These are phyloP conservation scores for Phylloscopus trochilus DNA, from an alignment of 2,113 vertebrate genomes.

Conservation along the genomic window DNA sequence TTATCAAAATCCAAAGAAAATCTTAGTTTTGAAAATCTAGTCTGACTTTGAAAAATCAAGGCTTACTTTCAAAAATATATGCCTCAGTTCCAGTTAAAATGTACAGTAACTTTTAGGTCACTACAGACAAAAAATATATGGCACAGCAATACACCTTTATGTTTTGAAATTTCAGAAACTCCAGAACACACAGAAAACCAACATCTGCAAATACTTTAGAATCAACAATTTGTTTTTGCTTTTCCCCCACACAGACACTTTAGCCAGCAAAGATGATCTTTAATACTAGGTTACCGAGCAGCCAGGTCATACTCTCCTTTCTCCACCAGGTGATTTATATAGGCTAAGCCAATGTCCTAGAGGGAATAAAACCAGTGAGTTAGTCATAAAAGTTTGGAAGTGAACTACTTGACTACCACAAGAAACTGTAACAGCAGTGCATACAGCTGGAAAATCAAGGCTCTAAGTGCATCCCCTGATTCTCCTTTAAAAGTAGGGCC, in stretches of 20 bases:
- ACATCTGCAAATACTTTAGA: neutral
- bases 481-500: neutral
- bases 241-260: neutral
- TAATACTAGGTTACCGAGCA: slow-evolving; percentile 81
- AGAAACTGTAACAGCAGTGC: neutral
- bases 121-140: neutral
- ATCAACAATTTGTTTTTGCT: neutral
- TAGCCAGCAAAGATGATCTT: neutral
- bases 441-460: neutral
- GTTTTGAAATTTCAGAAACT: neutral
- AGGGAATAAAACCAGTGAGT: neutral
- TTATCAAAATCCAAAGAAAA: neutral
- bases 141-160: neutral
- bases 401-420: neutral
- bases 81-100: neutral
- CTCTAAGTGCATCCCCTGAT: neutral
- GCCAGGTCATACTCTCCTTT: slow-evolving; percentile 89
- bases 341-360: slow-evolving; percentile 93
- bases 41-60: neutral
- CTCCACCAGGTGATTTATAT: slow-evolving; percentile 91
- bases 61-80: neutral
- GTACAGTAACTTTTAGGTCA: neutral
- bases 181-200: neutral
- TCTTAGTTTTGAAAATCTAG: neutral
- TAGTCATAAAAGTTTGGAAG: neutral